phyloP scores from a whole-genome alignment of 2,888 invertebrate genomes.

The Trypoxylon attenuatum region DNA sequence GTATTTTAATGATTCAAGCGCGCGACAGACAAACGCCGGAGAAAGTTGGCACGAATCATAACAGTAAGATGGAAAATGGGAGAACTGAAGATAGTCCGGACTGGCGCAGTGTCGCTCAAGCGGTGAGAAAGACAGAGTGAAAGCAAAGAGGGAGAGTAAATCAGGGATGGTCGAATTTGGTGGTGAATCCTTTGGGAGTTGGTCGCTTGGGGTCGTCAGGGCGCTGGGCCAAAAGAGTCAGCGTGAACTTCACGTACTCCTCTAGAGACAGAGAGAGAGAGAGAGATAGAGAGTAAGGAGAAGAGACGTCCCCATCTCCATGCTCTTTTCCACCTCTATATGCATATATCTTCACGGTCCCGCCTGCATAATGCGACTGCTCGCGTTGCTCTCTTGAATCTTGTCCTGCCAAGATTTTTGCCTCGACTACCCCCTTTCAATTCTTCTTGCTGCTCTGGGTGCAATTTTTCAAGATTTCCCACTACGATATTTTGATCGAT shows the following conservation, averaged over 20 bases:
- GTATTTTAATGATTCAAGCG: too few relatives aligned
- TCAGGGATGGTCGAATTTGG: constrained; percentile 56
- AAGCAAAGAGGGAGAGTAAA: too few relatives aligned
- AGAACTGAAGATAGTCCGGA: too few relatives aligned
- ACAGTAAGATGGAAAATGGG: too few relatives aligned
- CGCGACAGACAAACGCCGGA: too few relatives aligned
- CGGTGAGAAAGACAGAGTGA: too few relatives aligned
- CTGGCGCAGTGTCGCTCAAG: too few relatives aligned
- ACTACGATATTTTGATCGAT: neutral
- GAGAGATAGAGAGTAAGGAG: too few relatives aligned
- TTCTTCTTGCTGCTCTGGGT: neutral
- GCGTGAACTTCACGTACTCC: constrained; percentile 26
- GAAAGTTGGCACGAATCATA: too few relatives aligned
- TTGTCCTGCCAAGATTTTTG: constrained; percentile 29
- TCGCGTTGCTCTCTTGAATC: neutral
- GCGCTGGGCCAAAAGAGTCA: constrained; percentile 40
- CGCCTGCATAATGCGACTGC: constrained; percentile 24
- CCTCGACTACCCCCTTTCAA: constrained; percentile 12
- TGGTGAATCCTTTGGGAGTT: constrained; percentile 44
- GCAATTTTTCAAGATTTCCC: neutral
- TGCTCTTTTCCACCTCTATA: constrained; percentile 19
- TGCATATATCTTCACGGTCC: neutral
- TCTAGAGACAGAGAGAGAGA: too few relatives aligned
- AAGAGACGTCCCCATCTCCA: constrained; percentile 27
- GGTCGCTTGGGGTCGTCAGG: constrained; percentile 33